Conservation (phyloP, 2,113 vertebrate species). For the Patagioenas fasciata region DNA sequence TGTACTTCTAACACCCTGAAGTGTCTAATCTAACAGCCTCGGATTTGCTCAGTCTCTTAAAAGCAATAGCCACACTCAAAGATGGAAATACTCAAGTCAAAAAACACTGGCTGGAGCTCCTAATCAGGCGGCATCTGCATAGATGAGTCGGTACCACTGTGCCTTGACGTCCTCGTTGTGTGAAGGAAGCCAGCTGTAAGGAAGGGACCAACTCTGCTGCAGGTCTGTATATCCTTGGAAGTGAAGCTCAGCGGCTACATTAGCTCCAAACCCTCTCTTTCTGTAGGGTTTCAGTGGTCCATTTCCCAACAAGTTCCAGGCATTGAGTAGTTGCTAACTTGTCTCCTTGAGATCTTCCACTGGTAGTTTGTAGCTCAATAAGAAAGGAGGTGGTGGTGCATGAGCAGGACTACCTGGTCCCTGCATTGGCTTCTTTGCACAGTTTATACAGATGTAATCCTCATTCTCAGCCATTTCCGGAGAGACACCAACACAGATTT, state of each 20-base stretch:
- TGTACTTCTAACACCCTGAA: constrained; percentile 2
- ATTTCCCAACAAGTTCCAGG: constrained; percentile 59
- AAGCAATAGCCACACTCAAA: constrained; percentile 35
- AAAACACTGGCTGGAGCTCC: constrained; percentile 43
- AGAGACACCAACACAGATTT: constrained; percentile 95
- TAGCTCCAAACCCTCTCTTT: constrained; percentile 63
- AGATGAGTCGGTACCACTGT: constrained; percentile 41
- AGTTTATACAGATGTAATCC: constrained; percentile 97
- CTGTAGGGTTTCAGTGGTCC: constrained; percentile 67
- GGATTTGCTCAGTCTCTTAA: constrained; percentile 38
- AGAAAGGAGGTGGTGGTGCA: constrained; percentile 72
- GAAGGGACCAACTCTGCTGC: constrained; percentile 59
- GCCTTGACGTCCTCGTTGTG: constrained; percentile 7
- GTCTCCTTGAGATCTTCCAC: constrained; percentile 84
- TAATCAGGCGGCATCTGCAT: constrained; percentile 50
- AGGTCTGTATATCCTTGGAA: constrained; percentile 71
- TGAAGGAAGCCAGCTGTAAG: constrained; percentile 49
- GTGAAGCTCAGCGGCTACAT: constrained; percentile 61
- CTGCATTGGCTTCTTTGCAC: constrained; percentile 83
- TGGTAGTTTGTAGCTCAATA: constrained; percentile 79
- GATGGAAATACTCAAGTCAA: constrained; percentile 41
- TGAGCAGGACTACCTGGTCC: constrained; percentile 76
- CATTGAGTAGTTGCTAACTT: constrained; percentile 82
- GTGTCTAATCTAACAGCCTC: constrained; percentile 43
- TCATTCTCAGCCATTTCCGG: constrained; percentile 98